Evolutionary conservation across 2,888 invertebrate species (phyloP).

Genomic region (Pemphredon lugubris): DNA sequence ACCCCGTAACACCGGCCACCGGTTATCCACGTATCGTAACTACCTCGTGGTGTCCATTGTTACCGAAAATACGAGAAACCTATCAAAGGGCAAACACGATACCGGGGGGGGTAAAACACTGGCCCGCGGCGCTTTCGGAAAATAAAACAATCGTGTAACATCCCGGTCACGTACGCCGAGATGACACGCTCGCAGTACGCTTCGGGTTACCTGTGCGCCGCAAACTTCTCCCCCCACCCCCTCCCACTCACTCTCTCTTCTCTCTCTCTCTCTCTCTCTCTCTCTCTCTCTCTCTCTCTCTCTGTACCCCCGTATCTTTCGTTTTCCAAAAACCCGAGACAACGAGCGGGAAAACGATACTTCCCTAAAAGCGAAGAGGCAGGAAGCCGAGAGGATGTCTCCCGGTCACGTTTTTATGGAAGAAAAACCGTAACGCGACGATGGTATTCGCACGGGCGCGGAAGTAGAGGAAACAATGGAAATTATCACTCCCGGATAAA

Average conservation of each 20-base stretch:
- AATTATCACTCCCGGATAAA: no score
- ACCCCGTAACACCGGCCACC: neutral
- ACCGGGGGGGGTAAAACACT: no score
- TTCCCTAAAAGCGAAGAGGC: neutral
- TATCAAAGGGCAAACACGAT: no score
- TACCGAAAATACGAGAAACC: slow-evolving; percentile 27
- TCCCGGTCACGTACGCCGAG: slow-evolving; percentile 40
- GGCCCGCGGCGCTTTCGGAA: slow-evolving; percentile 11
- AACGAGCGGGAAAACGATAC: slow-evolving; percentile 3
- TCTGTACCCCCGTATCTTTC: neutral
- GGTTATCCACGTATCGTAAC: slow-evolving; percentile 30
- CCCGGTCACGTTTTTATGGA: neutral
- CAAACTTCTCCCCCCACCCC: no score
- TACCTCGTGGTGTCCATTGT: slow-evolving; percentile 24
- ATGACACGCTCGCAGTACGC: slow-evolving; percentile 21
- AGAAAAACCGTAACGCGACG: no score
- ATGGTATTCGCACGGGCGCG: no score
- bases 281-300: neutral
- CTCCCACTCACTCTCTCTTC: no score
- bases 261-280: neutral
- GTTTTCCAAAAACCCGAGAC: neutral
- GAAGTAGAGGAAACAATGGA: no score
- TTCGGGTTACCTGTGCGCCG: neutral
- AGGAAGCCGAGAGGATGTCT: neutral
- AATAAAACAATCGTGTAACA: slow-evolving; percentile 34